Base-by-base conservation (phyloP, 2,797 vertebrate genomes). In the Menidia menidia region DNA sequence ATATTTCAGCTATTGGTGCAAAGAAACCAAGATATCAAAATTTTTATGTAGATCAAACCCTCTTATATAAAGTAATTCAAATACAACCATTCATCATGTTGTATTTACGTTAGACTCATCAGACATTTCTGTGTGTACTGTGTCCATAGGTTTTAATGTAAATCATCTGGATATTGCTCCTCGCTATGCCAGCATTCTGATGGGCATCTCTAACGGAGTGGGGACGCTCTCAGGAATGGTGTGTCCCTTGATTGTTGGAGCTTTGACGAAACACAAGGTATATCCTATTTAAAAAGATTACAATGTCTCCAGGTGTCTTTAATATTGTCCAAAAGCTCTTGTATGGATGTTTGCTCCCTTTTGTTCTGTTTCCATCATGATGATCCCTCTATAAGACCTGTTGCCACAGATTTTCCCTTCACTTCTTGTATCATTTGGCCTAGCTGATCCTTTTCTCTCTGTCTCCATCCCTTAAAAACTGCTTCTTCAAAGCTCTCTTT, bases 141-240 rank as follows among this genome's bases (percentile, higher is more conserved):
- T 67, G 32, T 52, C 71, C 2, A 73, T 53, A 99, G 98, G 98
- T 79, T 99, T 99, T 85, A 99, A 99, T 1, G 98, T 99, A 67
- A 99, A 99, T 83, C 98, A 99, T 82, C 83, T 99, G 90, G 98
- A 99, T 82, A 99, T 99, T 67, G 98, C 98, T 42, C 98, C 98
- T 1, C 96, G 98, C 47, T 99, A 99, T 0, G 98, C 98, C 87
- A 99, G 98, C 83, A 99, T 99, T 79, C 94, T 99, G 78, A 99
- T 99, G 98, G 98, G 98, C 1, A 99, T 99, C 83, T 99, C 97
- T 45, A 99, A 99, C 0, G 98, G 98, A 0, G 98, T 99, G 61
- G 98, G 98, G 39, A 99, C 98, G 0, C 93, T 99, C 54, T 99
- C 98, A 0, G 98, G 98, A 69, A 99, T 99, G 98, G 97, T 99